These are phyloP conservation scores for Microtus ochrogaster DNA, from an alignment of 2,113 vertebrate genomes.

Conservation along the genomic window DNA sequence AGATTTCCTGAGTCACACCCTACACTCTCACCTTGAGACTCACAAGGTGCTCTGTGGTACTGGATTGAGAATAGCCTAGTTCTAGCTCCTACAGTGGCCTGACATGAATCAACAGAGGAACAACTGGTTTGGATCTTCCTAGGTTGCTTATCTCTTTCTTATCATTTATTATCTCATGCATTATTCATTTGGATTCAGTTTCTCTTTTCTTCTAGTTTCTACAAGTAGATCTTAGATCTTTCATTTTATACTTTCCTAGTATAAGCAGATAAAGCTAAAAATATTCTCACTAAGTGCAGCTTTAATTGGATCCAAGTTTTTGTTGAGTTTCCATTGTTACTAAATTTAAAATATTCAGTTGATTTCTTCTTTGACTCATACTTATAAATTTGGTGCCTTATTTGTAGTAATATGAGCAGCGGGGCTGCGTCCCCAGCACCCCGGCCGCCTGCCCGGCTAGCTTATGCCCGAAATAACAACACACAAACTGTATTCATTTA, in stretches of 20 bases:
- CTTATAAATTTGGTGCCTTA: not conserved
- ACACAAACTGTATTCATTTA: too few relatives aligned
- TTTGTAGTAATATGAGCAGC: too few relatives aligned
- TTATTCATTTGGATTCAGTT: not conserved
- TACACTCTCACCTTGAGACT: not conserved
- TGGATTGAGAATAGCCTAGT: not conserved
- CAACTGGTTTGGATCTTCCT: not conserved
- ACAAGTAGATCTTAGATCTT: not conserved
- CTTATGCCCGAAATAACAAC: too few relatives aligned
- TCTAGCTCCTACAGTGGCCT: not conserved
- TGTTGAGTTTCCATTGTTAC: not conserved
- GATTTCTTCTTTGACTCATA: not conserved
- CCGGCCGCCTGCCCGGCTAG: too few relatives aligned
- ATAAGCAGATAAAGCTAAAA: not conserved
- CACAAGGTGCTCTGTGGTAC: fast-evolving
- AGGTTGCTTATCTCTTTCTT: not conserved
- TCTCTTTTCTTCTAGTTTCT: not conserved
- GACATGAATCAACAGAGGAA: not conserved
- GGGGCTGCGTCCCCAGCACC: too few relatives aligned
- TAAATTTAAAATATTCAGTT: conserved; percentile 36
- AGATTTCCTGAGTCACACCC: not conserved
- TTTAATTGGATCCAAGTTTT: conserved; percentile 1
- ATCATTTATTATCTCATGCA: not conserved
- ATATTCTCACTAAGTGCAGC: not conserved
- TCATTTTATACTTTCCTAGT: conserved; percentile 4